phyloP scores from a whole-genome alignment of 2,113 vertebrate genomes.

The Solenodon paradoxus region DNA sequence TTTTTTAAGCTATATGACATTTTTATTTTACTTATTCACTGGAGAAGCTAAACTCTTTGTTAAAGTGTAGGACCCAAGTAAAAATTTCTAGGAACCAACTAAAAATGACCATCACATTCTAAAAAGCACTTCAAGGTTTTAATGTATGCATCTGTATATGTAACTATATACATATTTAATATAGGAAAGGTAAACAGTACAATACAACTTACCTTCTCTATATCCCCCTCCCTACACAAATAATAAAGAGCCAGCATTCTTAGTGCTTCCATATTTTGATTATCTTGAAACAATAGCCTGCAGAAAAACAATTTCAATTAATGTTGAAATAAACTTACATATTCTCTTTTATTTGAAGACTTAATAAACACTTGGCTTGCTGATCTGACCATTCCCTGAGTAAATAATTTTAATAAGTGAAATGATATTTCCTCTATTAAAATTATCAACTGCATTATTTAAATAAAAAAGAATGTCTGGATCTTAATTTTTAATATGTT shows the following conservation, averaged over 20 bases:
- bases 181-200: not conserved
- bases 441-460: conserved; percentile 1
- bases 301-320: conserved; percentile 68
- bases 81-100: conserved; percentile 36
- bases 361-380: not conserved
- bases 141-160: not conserved
- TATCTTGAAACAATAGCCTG: conserved; percentile 94
- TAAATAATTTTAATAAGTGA: not conserved
- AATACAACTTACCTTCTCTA: conserved; percentile 85
- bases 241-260: conserved; percentile 91
- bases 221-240: conserved; percentile 93
- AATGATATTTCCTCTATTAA: not conserved
- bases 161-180: not conserved
- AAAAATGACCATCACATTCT: not conserved
- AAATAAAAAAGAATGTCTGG: not conserved
- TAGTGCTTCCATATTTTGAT: conserved; percentile 91
- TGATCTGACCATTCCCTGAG: not conserved
- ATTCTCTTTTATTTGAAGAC: not conserved
- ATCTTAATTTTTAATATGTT: not conserved
- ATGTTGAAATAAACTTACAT: conserved; percentile 32
- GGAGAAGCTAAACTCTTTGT: not conserved
- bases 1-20: not conserved
- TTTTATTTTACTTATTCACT: conserved; percentile 28
- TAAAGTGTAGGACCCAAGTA: no score
- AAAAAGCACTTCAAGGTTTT: not conserved